Evolutionary conservation across 2,797 vertebrate genomes (phyloP), one percentile per base, ranked within the genome.

Genomic region (Onychomys torridus): DNA sequence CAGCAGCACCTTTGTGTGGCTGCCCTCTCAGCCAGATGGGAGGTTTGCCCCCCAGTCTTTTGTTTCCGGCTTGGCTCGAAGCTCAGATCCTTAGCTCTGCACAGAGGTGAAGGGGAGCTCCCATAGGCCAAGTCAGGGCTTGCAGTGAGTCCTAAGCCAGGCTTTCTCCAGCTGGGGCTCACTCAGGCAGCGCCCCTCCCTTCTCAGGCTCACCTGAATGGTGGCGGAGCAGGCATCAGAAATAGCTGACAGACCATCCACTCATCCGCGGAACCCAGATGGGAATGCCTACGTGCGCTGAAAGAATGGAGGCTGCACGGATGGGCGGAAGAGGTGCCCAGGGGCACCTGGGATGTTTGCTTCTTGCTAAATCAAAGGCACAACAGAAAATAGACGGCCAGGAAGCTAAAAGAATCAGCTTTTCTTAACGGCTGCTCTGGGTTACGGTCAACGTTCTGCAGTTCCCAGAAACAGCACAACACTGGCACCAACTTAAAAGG

Each of bases 281-380:
- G 97, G 94, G 94, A 97, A 98, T 98, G 97, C 97, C 97, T 98
- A 96, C 93, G 91, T 97, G 98, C 93, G 89, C 93, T 90, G 95
- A 98, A 98, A 98, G 97, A 98, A 98, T 96, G 94, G 96, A 96
- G 97, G 96, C 98, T 97, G 97, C 98, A 98, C 83, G 46, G 95
- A 97, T 96, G 97, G 98, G 96, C 93, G 49, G 97, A 97, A 98
- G 98, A 98, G 98, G 98, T 98, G 98, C 98, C 98, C 78, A 32
- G 95, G 98, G 98, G 98, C 98, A 98, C 97, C 97, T 96, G 96
- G 95, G 83, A 98, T 98, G 97, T 98, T 98, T 98, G 91, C 97
- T 98, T 98, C 98, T 98, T 98, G 96, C 96, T 98, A 98, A 98
- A 98, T 98, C 95, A 98, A 98, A 99, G 98, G 97, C 97, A 98